These are phyloP conservation scores for Saccostrea echinata DNA, from an alignment of 1,140 invertebrate genomes.

Conservation along the genomic window DNA sequence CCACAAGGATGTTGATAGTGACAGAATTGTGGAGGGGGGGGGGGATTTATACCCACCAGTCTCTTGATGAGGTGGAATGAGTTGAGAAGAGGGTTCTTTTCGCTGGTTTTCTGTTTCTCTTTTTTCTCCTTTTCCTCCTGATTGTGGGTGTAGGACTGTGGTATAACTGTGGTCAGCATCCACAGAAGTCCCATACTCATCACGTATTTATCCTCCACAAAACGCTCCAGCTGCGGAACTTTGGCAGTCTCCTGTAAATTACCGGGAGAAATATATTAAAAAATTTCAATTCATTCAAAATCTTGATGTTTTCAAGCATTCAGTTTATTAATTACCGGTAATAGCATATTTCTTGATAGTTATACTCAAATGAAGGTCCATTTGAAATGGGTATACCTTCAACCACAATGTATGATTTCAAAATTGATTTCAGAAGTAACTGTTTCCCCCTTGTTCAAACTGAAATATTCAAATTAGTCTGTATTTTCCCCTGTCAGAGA, in stretches of 20 bases:
- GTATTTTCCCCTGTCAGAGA: too few species aligned
- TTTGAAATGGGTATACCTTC: too few species aligned
- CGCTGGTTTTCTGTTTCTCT: conserved; percentile 10
- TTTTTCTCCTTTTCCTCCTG: conserved; percentile 16
- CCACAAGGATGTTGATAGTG: too few species aligned
- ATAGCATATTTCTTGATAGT: too few species aligned
- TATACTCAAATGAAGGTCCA: too few species aligned
- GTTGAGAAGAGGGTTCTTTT: conserved; percentile 61
- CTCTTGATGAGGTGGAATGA: conserved; percentile 66
- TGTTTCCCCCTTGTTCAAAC: too few species aligned
- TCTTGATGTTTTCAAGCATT: too few species aligned
- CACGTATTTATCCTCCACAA: conserved; percentile 67
- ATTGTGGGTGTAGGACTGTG: conserved; percentile 65
- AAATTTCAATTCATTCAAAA: too few species aligned
- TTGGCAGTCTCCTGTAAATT: conserved; percentile 63
- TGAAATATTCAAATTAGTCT: too few species aligned
- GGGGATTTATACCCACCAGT: conserved; percentile 55
- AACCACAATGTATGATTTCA: too few species aligned
- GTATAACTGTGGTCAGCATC: conserved; percentile 71
- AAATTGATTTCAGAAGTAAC: too few species aligned
- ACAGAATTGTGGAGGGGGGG: background rate
- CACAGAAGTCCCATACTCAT: conserved; percentile 73
- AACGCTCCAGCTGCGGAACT: conserved; percentile 72
- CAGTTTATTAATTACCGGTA: too few species aligned
- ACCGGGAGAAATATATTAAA: background rate